Evolutionary conservation across 2,797 vertebrate species (phyloP).

Genomic region (Peromyscus attwateri): DNA sequence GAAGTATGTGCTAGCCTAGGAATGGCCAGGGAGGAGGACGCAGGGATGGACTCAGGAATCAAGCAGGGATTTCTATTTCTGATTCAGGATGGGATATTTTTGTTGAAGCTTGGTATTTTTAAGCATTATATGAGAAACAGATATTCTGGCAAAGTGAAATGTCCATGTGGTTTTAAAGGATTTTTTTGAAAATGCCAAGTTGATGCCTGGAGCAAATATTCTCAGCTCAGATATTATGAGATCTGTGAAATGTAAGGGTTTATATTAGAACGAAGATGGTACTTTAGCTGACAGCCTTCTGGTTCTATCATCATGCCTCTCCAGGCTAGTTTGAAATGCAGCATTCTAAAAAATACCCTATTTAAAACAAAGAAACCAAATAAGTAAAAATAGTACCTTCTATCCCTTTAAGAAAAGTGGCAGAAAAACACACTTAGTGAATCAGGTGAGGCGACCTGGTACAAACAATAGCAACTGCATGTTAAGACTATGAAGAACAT

Average conservation of each 20-base stretch:
- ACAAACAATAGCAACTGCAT: not conserved
- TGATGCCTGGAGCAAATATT: constrained; percentile 76
- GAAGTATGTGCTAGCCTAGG: not conserved
- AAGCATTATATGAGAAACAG: constrained; percentile 63
- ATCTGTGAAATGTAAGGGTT: constrained; percentile 76
- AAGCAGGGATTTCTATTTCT: constrained; percentile 65
- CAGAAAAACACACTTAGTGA: constrained; percentile 6
- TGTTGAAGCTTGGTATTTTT: constrained; percentile 69
- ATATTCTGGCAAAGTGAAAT: constrained; percentile 67
- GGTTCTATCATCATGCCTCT: not conserved
- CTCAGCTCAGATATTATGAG: constrained; percentile 79
- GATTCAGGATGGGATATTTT: constrained; percentile 6
- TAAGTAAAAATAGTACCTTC: not conserved
- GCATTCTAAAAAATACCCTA: constrained; percentile 46
- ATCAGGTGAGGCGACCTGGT: not conserved
- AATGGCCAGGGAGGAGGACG: not conserved
- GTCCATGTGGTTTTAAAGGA: constrained; percentile 66
- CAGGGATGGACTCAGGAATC: not conserved
- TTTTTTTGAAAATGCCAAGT: constrained; percentile 75
- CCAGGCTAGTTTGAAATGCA: not conserved
- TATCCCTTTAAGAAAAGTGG: not conserved
- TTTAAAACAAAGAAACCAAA: constrained; percentile 38
- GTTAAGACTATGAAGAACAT: not conserved
- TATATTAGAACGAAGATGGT: constrained; percentile 66
- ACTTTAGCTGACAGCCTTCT: constrained; percentile 61